Evolutionary conservation across 2,113 vertebrate species (phyloP), one percentile per base, ranked within the genome.

Genomic region (Rafetus swinhoei): DNA sequence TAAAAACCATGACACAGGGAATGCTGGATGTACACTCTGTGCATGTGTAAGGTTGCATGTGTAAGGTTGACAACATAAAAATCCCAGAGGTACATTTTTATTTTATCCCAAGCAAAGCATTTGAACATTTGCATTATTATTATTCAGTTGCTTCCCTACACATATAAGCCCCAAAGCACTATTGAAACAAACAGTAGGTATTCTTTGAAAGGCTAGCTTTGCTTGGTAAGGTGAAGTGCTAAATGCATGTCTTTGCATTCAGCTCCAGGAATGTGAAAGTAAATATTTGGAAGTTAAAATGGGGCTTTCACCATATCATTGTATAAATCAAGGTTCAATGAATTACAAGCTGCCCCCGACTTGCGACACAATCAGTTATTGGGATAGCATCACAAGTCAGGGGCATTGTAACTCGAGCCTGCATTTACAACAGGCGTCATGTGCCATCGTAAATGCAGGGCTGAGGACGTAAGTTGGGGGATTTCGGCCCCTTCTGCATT

Each of bases 201-300:
- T 79, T 81, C 74, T 59, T 86, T 89, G 79, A 89, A 52, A 27
- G 35, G 22, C 65, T 74, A 8, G 9, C 27, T 84, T 94, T 94
- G 52, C 81, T 89, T 59, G 93, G 85, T 87, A 92, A 89, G 18
- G 12, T 59, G 45, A 77, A 65, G 4, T 35, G 53, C 3, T 24
- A 32, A 50, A 7, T 0, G 21, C 72, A 84, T 50, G 74, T 12
- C 12, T 56, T 88, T 87, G 87, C 86, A 8, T 74, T 39, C 90
- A 90, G 15, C 56, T 72, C 25, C 25, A 81, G 4, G 82, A 7
- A 15, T 9, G 55, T 69, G 83, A 94, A 84, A 1, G 6, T 16
- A 84, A 19, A 7, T 69, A 77, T 87, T 88, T 94, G 84, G 62
- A 91, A 93, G 13, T 72, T 45, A 82, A 82, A 21, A 24, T 92